Conservation (phyloP, 2,888 invertebrate genomes). For the Omphaloscelis lunosa region DNA sequence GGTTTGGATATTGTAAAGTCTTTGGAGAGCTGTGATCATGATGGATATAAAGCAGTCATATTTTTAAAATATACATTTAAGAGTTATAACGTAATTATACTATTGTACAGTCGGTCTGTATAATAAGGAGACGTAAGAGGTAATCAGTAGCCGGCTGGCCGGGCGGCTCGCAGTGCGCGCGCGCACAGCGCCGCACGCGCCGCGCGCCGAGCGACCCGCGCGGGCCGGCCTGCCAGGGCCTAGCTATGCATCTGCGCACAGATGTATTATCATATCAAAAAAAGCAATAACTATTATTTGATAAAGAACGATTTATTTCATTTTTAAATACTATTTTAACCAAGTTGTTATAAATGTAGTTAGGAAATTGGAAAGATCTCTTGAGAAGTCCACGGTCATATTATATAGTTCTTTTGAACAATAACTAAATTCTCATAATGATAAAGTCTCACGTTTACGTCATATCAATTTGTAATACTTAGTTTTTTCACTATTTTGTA, state of each 20-base stretch:
- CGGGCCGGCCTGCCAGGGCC: slow-evolving; percentile 31
- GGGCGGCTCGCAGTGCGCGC: slow-evolving; percentile 1
- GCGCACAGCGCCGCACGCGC: slow-evolving; percentile 34
- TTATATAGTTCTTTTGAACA: slow-evolving; percentile 90
- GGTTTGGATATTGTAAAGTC: slow-evolving; percentile 89
- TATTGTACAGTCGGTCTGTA: slow-evolving; percentile 79
- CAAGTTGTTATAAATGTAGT: slow-evolving; percentile 89
- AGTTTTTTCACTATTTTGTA: slow-evolving; percentile 79
- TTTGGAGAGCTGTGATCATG: slow-evolving; percentile 90
- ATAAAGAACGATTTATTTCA: slow-evolving; percentile 86
- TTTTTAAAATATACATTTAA: slow-evolving; percentile 90
- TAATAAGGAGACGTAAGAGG: slow-evolving; percentile 67
- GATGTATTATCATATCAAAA: slow-evolving; percentile 88
- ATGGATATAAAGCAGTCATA: slow-evolving; percentile 91
- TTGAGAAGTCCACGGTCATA: slow-evolving; percentile 88
- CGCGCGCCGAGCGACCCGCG: slow-evolving; percentile 25
- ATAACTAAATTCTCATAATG: slow-evolving; percentile 78
- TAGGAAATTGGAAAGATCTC: slow-evolving; percentile 89
- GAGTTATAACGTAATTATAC: slow-evolving; percentile 88
- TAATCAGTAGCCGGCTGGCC: slow-evolving; percentile 61
- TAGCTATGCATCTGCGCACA: slow-evolving; percentile 75
- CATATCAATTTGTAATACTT: slow-evolving; percentile 85
- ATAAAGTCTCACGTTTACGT: slow-evolving; percentile 84
- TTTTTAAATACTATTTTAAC: slow-evolving; percentile 89
- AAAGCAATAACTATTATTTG: slow-evolving; percentile 91